Evolutionary conservation across 2,113 vertebrate genomes (phyloP), one percentile per base, ranked within the genome.

Genomic region (Protomyctophum bolini): DNA sequence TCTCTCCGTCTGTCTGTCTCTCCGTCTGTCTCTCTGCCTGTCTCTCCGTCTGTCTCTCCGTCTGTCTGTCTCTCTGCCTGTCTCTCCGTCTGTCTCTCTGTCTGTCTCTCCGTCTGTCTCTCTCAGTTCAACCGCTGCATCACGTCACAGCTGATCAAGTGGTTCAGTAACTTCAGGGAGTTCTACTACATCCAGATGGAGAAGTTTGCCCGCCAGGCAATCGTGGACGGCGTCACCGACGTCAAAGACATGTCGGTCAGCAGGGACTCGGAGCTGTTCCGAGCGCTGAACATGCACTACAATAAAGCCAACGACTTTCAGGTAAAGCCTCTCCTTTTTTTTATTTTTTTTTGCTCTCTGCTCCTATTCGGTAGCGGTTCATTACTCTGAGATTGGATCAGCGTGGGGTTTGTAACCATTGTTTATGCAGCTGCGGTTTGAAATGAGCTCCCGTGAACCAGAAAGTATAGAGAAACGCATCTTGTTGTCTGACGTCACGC

Each of bases 181-280:
- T 99, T 98, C 88, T 99, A 96, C 90, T 99, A 98, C 86, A 99
- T 99, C 91, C 97, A 99, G 89, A 97, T 97, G 95, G 97, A 99
- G 90, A 99, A 98, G 90, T 98, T 92, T 78, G 97, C 97, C 29
- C 95, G 97, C 4, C 97, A 98, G 92, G 94, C 96, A 6, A 91
- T 98, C 57, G 83, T 94, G 5, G 96, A 98, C 6, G 96, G 95
- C 0, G 58, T 96, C 15, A 86, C 75, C 1, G 92, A 96, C 0
- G 83, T 94, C 29, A 83, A 94, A 54, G 89, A 92, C 58, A 92
- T 99, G 11, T 88, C 86, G n/a, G 93, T 98, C 58, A 94, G 93
- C 73, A 92, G 96, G 3, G 94, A 97, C 81, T 97, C 95, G 0
- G 97, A 98, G 85, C 95, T 98, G 33, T 99, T 97, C 86, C 94